phyloP scores from a whole-genome alignment of 2,888 invertebrate species.

The Liopterus haemorrhoidalis region DNA sequence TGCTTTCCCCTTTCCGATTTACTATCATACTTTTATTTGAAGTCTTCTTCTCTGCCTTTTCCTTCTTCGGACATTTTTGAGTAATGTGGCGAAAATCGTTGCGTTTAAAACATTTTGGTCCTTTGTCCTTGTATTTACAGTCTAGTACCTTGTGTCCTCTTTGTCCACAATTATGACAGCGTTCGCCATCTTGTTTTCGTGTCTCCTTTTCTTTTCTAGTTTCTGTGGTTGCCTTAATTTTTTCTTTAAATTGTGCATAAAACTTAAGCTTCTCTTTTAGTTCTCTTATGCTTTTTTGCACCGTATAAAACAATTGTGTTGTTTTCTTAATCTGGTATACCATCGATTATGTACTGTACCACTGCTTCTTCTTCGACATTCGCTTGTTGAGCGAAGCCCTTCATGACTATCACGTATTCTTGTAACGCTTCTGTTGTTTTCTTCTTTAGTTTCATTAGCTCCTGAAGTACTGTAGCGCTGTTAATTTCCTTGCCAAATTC shows the following conservation, averaged over 20 bases:
- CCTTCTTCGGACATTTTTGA: conserved; percentile 10
- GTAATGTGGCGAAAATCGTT: conserved; percentile 32
- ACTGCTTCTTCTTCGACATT: conserved; percentile 34
- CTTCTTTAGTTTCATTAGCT: conserved; percentile 28
- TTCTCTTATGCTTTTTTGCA: conserved; percentile 10
- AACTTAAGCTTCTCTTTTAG: conserved; percentile 21
- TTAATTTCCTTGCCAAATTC: no score
- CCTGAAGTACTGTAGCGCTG: neutral
- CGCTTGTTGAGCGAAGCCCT: conserved; percentile 35
- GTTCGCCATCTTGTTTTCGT: neutral
- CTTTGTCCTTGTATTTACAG: conserved; percentile 28
- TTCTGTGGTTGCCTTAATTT: neutral
- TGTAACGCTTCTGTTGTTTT: conserved; percentile 34
- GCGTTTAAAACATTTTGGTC: conserved; percentile 35
- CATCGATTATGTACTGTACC: conserved; percentile 39
- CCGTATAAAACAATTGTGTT: conserved; percentile 21
- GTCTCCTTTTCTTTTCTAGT: conserved; percentile 3
- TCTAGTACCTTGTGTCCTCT: conserved; percentile 15
- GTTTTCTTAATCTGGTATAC: conserved; percentile 28
- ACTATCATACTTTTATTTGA: no score
- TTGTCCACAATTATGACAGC: conserved; percentile 21
- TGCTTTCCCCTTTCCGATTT: no score
- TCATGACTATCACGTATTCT: conserved; percentile 37
- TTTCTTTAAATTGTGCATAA: no score
- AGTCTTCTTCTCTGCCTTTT: no score